Evolutionary conservation across 2,113 vertebrate species (phyloP).

Genomic region (Acanthochromis polyacanthus): DNA sequence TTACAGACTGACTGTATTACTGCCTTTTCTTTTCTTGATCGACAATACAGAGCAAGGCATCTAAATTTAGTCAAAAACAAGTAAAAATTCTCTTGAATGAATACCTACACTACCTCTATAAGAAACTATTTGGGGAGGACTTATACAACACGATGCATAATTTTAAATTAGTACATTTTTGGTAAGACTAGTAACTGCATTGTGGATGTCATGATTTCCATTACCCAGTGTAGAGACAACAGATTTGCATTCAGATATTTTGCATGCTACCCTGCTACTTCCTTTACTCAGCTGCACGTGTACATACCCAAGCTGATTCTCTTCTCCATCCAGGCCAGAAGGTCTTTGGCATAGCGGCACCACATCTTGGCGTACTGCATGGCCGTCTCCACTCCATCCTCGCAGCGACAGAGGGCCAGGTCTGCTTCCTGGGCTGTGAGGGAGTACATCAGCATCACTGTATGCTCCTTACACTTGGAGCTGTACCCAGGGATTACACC

Average conservation of each 20-base stretch:
- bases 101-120: neutral
- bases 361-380: slow-evolving; percentile 92
- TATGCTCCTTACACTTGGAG: slow-evolving; percentile 23
- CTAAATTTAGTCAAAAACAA: too few species aligned
- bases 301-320: slow-evolving; percentile 89
- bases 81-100: too few species aligned
- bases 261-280: slow-evolving; percentile 14
- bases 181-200: neutral
- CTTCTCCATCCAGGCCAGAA: slow-evolving; percentile 93
- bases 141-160: neutral
- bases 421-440: slow-evolving; percentile 90
- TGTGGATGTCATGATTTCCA: slow-evolving; percentile 1
- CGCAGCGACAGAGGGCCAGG: slow-evolving; percentile 85
- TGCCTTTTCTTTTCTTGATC: neutral
- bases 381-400: slow-evolving; percentile 90
- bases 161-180: slow-evolving; percentile 1
- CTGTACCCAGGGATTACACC: slow-evolving; percentile 32
- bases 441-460: slow-evolving; percentile 81
- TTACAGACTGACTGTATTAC: neutral
- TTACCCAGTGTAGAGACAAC: neutral
- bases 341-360: slow-evolving; percentile 94
- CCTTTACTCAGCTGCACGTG: slow-evolving; percentile 1
- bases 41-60: neutral
- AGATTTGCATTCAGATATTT: slow-evolving; percentile 23
- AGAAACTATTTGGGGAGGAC: neutral